Conservation (phyloP, 1,140 invertebrate genomes). For the Aradophagus sp. region DNA sequence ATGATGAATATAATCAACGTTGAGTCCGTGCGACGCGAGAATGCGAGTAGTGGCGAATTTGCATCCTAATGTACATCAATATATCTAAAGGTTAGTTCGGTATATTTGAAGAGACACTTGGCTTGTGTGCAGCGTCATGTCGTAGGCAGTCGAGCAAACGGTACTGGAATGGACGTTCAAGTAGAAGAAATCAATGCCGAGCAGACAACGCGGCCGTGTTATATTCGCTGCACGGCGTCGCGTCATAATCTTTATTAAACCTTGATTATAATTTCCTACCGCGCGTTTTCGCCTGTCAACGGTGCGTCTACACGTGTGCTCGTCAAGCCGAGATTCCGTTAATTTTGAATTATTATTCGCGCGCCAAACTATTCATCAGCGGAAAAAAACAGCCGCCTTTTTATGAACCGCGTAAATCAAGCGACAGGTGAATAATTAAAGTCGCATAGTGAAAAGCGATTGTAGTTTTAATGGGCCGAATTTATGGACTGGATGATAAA, state of each 20-base stretch:
- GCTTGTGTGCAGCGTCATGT: constrained; percentile 32
- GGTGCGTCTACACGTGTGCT: constrained; percentile 22
- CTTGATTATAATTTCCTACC: constrained; percentile 55
- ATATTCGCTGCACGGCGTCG: constrained; percentile 33
- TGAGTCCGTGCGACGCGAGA: too few species aligned
- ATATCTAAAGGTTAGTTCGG: too few species aligned
- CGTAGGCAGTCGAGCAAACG: constrained; percentile 38
- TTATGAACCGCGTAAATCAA: constrained; percentile 24
- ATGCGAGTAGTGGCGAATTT: too few species aligned
- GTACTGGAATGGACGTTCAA: constrained; percentile 43
- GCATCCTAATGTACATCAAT: too few species aligned
- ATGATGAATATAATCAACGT: too few species aligned
- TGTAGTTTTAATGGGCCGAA: constrained; percentile 7
- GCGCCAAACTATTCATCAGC: constrained; percentile 16
- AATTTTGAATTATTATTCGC: constrained; percentile 28
- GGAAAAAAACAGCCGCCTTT: constrained; percentile 21
- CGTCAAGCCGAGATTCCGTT: constrained; percentile 19
- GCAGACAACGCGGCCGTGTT: constrained; percentile 39
- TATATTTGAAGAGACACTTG: constrained; percentile 25
- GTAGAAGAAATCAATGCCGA: constrained; percentile 58
- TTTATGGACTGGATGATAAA: too few species aligned
- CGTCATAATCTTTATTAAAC: constrained; percentile 47
- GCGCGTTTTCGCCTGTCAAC: constrained; percentile 40
- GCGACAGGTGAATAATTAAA: constrained; percentile 21
- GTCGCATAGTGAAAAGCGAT: constrained; percentile 12